Conservation (phyloP, 2,888 invertebrate genomes). For the Dasypolia templi region DNA sequence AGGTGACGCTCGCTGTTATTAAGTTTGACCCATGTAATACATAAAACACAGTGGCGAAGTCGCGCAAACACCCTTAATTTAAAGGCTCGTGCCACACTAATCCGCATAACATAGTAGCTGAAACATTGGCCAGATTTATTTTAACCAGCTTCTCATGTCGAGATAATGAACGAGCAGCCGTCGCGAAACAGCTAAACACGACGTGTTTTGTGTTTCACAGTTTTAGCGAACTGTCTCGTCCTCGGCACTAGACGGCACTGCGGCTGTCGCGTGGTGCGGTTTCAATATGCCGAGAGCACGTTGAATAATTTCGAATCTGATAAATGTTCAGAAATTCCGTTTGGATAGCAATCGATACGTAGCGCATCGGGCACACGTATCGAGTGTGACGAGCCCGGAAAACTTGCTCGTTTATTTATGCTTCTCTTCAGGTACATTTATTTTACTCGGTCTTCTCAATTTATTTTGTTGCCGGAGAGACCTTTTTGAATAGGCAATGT, state of each 20-base stretch:
- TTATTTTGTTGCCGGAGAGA: slow-evolving; percentile 82
- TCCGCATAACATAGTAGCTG: slow-evolving; percentile 77
- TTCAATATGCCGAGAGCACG: slow-evolving; percentile 57
- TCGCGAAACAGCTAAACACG: slow-evolving; percentile 47
- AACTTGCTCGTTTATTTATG: slow-evolving; percentile 71
- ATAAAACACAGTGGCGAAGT: slow-evolving; percentile 72
- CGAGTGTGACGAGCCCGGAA: slow-evolving; percentile 65
- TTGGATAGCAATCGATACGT: slow-evolving; percentile 58
- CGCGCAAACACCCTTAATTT: slow-evolving; percentile 76
- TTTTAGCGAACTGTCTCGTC: slow-evolving; percentile 23
- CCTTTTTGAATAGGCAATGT: slow-evolving; percentile 89
- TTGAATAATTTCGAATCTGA: slow-evolving; percentile 68
- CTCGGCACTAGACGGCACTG: slow-evolving; percentile 35
- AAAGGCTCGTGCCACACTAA: slow-evolving; percentile 73
- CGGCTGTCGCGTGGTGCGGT: slow-evolving; percentile 55
- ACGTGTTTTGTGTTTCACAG: slow-evolving; percentile 53
- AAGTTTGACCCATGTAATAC: slow-evolving; percentile 77
- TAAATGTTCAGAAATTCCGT: slow-evolving; percentile 69
- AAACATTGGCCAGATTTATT: slow-evolving; percentile 77
- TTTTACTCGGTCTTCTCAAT: slow-evolving; percentile 80
- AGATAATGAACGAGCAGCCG: slow-evolving; percentile 71
- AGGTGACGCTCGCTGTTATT: slow-evolving; percentile 70
- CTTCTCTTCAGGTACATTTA: slow-evolving; percentile 74
- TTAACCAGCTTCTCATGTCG: slow-evolving; percentile 69
- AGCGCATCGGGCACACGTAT: slow-evolving; percentile 49